Percentiles rank a stretch among this genome's conserved stretches.
phyloP scores from a whole-genome alignment of 2,113 vertebrate species.

The Toxotes jaculatrix region DNA sequence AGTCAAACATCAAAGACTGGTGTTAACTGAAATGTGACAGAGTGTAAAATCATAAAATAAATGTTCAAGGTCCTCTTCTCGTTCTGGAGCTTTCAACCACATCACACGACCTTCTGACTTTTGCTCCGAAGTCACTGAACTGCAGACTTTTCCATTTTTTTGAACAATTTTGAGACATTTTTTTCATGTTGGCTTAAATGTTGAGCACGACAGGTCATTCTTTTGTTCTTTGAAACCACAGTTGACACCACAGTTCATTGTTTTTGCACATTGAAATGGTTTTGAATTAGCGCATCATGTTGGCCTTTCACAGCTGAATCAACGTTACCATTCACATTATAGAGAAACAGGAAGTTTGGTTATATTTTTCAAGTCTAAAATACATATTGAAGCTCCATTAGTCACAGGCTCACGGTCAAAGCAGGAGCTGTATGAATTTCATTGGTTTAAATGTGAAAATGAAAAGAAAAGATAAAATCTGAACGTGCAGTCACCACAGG shows the following conservation, averaged over 20 bases:
- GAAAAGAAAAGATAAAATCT: not conserved
- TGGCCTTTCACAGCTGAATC: not conserved
- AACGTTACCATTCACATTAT: not conserved
- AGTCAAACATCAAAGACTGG: not conserved
- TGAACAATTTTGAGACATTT: too few relatives aligned
- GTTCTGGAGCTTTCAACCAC: not conserved
- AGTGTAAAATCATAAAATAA: not conserved
- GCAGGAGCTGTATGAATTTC: not conserved
- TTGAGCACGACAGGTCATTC: not conserved
- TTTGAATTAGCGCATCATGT: not conserved
- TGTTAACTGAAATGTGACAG: not conserved
- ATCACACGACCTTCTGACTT: not conserved
- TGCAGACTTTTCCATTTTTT: not conserved
- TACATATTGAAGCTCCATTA: not conserved
- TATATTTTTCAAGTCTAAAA: not conserved
- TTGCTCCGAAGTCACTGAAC: not conserved
- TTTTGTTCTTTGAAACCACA: not conserved
- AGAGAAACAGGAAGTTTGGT: not conserved
- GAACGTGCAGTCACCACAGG: slow-evolving; percentile 21
- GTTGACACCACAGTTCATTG: too few relatives aligned
- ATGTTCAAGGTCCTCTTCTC: not conserved
- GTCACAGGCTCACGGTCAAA: not conserved
- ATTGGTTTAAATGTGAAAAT: not conserved
- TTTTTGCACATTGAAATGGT: not conserved
- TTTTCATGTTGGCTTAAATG: too few relatives aligned